phyloP scores from a whole-genome alignment of 2,888 invertebrate genomes.

The Pelosia muscerda region DNA sequence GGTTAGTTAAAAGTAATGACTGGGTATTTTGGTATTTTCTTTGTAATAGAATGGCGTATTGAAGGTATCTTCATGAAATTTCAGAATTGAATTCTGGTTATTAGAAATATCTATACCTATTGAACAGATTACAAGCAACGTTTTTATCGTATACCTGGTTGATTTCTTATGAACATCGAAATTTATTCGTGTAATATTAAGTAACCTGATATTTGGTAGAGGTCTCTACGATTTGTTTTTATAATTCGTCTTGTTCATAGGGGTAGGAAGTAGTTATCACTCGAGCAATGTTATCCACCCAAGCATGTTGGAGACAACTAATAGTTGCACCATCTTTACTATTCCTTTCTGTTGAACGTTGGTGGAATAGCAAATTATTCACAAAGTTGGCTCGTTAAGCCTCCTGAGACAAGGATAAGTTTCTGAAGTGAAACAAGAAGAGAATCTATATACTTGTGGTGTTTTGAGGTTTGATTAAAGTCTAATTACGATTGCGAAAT shows the following conservation, averaged over 20 bases:
- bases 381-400: constrained; percentile 71
- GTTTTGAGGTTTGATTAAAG: constrained; percentile 27
- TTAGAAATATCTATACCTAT: too few species aligned
- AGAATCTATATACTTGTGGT: constrained; percentile 31
- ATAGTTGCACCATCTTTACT: constrained; percentile 49
- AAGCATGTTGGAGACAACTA: constrained; percentile 50
- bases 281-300: constrained; percentile 24
- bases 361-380: constrained; percentile 61
- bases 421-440: constrained; percentile 51
- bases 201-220: neutral
- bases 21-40: too few species aligned
- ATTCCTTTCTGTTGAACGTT: constrained; percentile 49
- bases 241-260: too few species aligned
- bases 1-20: too few species aligned
- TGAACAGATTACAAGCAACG: too few species aligned
- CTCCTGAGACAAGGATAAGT: constrained; percentile 62
- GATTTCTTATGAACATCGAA: too few species aligned
- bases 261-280: neutral
- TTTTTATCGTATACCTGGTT: too few species aligned
- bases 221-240: neutral
- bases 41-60: too few species aligned
- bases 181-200: neutral
- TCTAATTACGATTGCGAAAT: neutral
- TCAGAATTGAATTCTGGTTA: too few species aligned
- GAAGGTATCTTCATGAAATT: too few species aligned